A percentile compares a stretch with the other conserved stretches of the same genome.
phyloP scores from a whole-genome alignment of 2,888 invertebrate genomes.

The Cordilura impudica region DNA sequence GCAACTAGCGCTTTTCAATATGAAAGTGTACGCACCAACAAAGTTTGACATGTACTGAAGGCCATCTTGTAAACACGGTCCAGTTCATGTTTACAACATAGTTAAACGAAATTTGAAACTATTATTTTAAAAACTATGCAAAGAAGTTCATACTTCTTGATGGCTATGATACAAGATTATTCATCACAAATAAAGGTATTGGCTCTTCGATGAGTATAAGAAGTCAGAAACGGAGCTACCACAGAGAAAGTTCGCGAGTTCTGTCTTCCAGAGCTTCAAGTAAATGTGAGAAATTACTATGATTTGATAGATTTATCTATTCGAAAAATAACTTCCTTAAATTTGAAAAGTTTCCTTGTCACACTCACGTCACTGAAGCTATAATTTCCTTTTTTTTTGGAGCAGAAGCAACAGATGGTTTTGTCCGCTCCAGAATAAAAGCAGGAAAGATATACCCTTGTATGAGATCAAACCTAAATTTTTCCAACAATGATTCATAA shows the following conservation, averaged over 20 bases:
- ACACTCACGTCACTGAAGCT: conserved; percentile 45
- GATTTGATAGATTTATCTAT: conserved; percentile 41
- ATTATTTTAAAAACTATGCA: conserved; percentile 17
- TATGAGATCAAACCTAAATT: too few relatives aligned
- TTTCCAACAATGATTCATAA: too few relatives aligned
- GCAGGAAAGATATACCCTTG: too few relatives aligned
- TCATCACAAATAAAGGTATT: neutral
- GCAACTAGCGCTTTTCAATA: too few relatives aligned
- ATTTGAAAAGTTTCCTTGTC: too few relatives aligned
- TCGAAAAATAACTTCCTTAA: neutral
- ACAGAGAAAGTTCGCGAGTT: too few relatives aligned
- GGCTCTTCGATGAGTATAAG: conserved; percentile 7
- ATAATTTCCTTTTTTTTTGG: conserved; percentile 41
- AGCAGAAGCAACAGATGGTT: conserved; percentile 36
- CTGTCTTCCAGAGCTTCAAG: too few relatives aligned
- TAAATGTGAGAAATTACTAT: conserved; percentile 39
- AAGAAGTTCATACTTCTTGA: conserved; percentile 44
- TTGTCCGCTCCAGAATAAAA: conserved; percentile 28
- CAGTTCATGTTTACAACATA: conserved; percentile 31
- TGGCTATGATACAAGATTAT: conserved; percentile 39
- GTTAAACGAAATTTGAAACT: neutral
- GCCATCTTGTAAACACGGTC: too few relatives aligned
- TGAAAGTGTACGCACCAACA: too few relatives aligned
- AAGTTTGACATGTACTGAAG: too few relatives aligned
- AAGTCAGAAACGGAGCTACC: conserved; percentile 26